A percentile compares a stretch with the other conserved stretches of the same genome.
phyloP scores from a whole-genome alignment of 2,888 invertebrate genomes.

The Diaprepes abbreviatus region DNA sequence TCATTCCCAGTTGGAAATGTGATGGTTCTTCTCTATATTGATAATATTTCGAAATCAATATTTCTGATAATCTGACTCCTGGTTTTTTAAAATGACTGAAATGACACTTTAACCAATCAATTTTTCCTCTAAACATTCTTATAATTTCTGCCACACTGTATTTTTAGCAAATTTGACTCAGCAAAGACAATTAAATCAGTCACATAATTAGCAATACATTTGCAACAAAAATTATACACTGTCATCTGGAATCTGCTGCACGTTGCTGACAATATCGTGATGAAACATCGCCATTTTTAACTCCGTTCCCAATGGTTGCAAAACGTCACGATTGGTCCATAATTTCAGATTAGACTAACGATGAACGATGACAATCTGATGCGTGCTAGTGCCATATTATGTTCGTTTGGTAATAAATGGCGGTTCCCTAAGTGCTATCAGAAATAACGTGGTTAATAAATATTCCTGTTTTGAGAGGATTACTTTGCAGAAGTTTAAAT shows the following conservation, averaged over 20 bases:
- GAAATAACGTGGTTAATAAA: slow-evolving; percentile 14
- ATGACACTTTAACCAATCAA: no score
- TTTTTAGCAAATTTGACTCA: neutral
- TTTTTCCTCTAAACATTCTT: no score
- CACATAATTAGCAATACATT: neutral
- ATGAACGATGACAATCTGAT: slow-evolving; percentile 49
- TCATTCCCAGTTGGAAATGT: no score
- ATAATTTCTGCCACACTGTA: no score
- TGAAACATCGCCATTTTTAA: slow-evolving; percentile 38
- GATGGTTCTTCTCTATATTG: no score
- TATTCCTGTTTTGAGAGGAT: neutral
- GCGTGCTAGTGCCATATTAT: slow-evolving; percentile 22
- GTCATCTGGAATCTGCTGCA: slow-evolving; percentile 17
- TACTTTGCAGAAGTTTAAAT: no score
- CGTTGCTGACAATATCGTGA: slow-evolving; percentile 35
- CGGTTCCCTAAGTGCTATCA: slow-evolving; percentile 14
- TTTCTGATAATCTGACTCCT: no score
- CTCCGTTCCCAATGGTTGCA: slow-evolving; percentile 19
- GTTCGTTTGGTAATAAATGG: slow-evolving; percentile 20
- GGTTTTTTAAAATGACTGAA: no score
- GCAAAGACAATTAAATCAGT: neutral
- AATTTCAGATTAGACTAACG: slow-evolving; percentile 47
- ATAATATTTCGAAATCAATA: no score
- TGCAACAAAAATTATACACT: slow-evolving; percentile 4
- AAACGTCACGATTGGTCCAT: slow-evolving; percentile 46